Percentiles rank a stretch among this genome's conserved stretches.
phyloP scores from a whole-genome alignment of 2,797 vertebrate species.

The Huso huso region DNA sequence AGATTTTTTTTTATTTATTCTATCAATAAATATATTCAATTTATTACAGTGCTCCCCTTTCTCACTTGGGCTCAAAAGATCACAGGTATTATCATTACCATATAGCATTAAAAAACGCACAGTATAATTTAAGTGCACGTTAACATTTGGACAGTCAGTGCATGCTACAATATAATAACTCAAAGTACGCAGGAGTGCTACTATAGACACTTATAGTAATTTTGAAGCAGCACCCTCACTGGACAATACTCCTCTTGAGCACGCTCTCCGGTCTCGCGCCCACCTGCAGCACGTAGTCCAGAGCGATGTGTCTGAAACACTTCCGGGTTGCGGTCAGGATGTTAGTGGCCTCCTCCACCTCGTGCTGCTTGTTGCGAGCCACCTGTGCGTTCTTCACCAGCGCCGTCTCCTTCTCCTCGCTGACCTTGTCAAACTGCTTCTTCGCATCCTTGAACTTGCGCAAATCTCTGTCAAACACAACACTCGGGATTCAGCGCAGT shows the following conservation, averaged over 20 bases:
- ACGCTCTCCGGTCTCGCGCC: too few species aligned
- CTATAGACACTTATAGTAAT: too few species aligned
- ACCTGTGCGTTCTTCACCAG: conserved; percentile 90
- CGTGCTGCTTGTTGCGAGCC: conserved; percentile 88
- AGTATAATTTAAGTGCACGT: too few species aligned
- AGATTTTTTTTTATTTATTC: too few species aligned
- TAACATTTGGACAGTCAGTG: too few species aligned
- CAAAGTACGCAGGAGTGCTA: too few species aligned
- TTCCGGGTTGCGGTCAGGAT: conserved; percentile 91
- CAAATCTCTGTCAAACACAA: conserved; percentile 68
- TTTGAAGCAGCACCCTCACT: not conserved
- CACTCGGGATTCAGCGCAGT: not conserved
- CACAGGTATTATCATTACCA: too few species aligned
- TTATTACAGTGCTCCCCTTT: too few species aligned
- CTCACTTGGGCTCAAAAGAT: too few species aligned
- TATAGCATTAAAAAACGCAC: too few species aligned
- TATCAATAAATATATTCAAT: too few species aligned
- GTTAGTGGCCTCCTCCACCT: conserved; percentile 90
- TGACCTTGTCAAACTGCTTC: conserved; percentile 97
- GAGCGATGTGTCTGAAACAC: conserved; percentile 91
- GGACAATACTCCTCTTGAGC: not conserved
- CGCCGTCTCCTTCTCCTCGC: conserved; percentile 92
- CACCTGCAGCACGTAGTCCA: conserved; percentile 95
- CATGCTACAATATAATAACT: too few species aligned
- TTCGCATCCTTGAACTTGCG: conserved; percentile 95